Evolutionary conservation across 2,888 invertebrate species (phyloP).

Genomic region (Chloromyia formosa): DNA sequence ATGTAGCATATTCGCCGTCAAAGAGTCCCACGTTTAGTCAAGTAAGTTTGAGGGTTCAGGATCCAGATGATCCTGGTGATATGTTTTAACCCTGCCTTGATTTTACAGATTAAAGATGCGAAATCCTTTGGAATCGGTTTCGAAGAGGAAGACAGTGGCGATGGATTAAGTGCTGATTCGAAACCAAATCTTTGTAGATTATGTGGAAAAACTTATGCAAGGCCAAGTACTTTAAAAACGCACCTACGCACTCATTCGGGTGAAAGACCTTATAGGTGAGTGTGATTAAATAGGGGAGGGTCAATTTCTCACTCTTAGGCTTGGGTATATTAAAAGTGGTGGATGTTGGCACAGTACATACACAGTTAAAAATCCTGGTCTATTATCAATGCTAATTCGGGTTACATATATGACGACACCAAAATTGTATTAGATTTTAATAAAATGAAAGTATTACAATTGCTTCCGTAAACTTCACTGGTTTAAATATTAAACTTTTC

Average conservation of each 20-base stretch:
- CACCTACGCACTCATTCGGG: constrained; percentile 96
- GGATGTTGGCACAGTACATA: too few relatives aligned
- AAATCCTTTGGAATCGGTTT: constrained; percentile 61
- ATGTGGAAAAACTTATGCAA: constrained; percentile 95
- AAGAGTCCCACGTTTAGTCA: constrained; percentile 58
- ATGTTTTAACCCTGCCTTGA: not conserved
- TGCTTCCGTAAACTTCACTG: too few relatives aligned
- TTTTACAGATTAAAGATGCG: constrained; percentile 47
- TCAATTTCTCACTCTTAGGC: too few relatives aligned
- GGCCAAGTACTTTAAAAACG: constrained; percentile 96
- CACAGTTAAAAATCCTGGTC: too few relatives aligned
- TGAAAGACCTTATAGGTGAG: constrained; percentile 72
- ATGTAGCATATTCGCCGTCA: constrained; percentile 57
- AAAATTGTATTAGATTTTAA: too few relatives aligned
- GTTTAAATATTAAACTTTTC: too few relatives aligned
- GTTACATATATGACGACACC: too few relatives aligned
- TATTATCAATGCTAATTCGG: too few relatives aligned
- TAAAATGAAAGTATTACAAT: too few relatives aligned
- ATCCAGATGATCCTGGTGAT: not conserved
- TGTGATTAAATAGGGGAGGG: too few relatives aligned
- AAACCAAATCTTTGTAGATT: constrained; percentile 92
- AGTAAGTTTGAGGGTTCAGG: too few relatives aligned
- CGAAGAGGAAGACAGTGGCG: constrained; percentile 72
- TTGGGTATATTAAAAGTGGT: too few relatives aligned
- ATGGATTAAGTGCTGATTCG: constrained; percentile 65